These are phyloP conservation scores for Numenius phaeopus DNA, from an alignment of 2,797 vertebrate species.

Conservation along the genomic window DNA sequence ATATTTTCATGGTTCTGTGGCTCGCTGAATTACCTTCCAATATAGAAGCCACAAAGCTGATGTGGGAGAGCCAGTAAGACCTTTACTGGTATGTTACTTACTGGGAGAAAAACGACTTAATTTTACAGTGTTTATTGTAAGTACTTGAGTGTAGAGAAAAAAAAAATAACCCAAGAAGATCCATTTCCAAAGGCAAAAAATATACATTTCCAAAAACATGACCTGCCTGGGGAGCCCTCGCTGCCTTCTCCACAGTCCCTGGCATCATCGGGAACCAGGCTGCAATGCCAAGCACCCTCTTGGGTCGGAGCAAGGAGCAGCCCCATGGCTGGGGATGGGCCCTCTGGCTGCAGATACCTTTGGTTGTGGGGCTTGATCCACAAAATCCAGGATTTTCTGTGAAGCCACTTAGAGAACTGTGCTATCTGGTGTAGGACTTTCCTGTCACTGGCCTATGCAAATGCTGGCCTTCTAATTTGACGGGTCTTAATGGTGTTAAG, in stretches of 20 bases:
- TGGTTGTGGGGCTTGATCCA: background rate
- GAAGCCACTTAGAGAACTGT: background rate
- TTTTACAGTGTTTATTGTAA: background rate
- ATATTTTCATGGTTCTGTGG: background rate
- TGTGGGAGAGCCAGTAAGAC: background rate
- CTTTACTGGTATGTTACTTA: background rate
- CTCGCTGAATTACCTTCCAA: background rate
- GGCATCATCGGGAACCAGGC: fast-evolving
- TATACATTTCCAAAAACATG: background rate
- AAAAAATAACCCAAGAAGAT: background rate
- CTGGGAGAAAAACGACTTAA: background rate
- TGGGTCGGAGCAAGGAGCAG: fast-evolving
- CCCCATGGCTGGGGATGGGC: background rate
- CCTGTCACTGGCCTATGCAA: background rate
- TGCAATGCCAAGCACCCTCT: background rate
- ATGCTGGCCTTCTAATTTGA: background rate
- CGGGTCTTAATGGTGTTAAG: background rate
- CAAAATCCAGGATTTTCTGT: background rate
- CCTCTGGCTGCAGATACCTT: background rate
- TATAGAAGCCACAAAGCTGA: background rate
- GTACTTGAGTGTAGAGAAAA: background rate
- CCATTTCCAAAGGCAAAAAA: background rate
- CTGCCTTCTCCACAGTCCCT: fast-evolving
- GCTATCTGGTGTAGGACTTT: background rate
- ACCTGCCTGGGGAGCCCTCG: fast-evolving